Evolutionary conservation across 2,888 invertebrate genomes (phyloP).

Genomic region (Melinopterus prodromus): DNA sequence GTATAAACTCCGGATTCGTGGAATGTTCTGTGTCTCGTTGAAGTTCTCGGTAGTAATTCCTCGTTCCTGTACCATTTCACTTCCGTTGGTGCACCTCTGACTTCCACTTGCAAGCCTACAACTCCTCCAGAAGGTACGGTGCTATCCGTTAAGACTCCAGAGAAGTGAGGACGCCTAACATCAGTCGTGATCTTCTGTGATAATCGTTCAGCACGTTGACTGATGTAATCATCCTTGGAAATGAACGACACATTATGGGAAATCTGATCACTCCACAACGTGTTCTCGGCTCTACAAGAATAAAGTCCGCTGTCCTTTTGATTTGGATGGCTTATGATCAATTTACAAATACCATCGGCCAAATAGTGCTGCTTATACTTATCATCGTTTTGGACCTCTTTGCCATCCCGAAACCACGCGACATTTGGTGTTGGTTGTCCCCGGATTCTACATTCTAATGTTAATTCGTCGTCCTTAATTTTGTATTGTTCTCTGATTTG

Average conservation of each 20-base stretch:
- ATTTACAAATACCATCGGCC: slow-evolving; percentile 77
- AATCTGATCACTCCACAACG: slow-evolving; percentile 77
- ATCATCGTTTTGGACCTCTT: slow-evolving; percentile 63
- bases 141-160: slow-evolving; percentile 74
- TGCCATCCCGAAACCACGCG: slow-evolving; percentile 79
- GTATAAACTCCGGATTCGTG: slow-evolving; percentile 77
- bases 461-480: slow-evolving; percentile 75
- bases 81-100: slow-evolving; percentile 75
- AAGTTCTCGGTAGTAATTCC: slow-evolving; percentile 65
- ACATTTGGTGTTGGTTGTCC: slow-evolving; percentile 78
- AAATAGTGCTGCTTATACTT: slow-evolving; percentile 73
- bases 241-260: slow-evolving; percentile 73
- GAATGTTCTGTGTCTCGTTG: slow-evolving; percentile 73
- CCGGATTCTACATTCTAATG: slow-evolving; percentile 80
- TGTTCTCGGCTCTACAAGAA: slow-evolving; percentile 78
- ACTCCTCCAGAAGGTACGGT: slow-evolving; percentile 80
- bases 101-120: slow-evolving; percentile 82
- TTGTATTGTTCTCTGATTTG: slow-evolving; percentile 77
- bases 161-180: slow-evolving; percentile 74
- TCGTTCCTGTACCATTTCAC: slow-evolving; percentile 78
- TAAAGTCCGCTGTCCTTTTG: slow-evolving; percentile 77
- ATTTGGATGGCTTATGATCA: slow-evolving; percentile 72
- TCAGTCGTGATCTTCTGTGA: slow-evolving; percentile 53
- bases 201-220: slow-evolving; percentile 59
- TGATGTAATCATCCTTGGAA: slow-evolving; percentile 60